Percentiles rank a stretch among this genome's conserved stretches.
Conservation (phyloP, 2,888 invertebrate genomes). For the Rotaria magnacalcarata region DNA sequence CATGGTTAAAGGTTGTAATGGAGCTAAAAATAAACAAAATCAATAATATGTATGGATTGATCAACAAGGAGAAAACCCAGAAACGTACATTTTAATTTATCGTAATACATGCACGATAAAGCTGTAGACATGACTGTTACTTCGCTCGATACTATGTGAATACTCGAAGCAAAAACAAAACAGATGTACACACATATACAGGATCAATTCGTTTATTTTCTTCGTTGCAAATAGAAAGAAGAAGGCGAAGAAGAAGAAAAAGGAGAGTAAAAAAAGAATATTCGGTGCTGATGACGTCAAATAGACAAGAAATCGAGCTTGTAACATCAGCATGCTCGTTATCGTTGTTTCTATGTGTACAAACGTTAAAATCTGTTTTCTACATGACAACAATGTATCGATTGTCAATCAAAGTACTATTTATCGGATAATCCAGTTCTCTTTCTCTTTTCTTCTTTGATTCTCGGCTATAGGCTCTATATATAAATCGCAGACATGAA, state of each 20-base stretch:
- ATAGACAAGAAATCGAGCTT: not conserved
- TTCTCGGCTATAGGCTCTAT: not conserved
- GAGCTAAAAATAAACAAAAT: not conserved
- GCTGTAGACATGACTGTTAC: conserved; percentile 16
- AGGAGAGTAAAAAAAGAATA: not conserved
- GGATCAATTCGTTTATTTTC: conserved; percentile 7
- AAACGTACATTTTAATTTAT: not conserved
- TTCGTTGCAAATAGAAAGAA: not conserved
- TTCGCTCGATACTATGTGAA: not conserved
- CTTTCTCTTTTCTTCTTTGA: not conserved
- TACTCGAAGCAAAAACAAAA: conserved; percentile 13
- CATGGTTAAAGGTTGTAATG: not conserved
- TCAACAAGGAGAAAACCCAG: not conserved
- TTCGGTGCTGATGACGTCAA: not conserved
- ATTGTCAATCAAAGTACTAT: not conserved
- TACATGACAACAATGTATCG: not conserved
- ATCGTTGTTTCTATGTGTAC: not conserved
- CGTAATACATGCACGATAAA: conserved; percentile 22
- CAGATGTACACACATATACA: not conserved
- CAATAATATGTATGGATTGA: not conserved
- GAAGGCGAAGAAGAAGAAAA: too few relatives aligned
- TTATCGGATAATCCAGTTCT: conserved; percentile 5
- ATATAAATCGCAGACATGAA: not conserved
- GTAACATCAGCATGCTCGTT: not conserved
- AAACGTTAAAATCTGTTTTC: not conserved